A percentile compares a stretch with the other conserved stretches of the same genome.
Conservation (phyloP, 2,888 invertebrate species). For the Coelinius sp. region DNA sequence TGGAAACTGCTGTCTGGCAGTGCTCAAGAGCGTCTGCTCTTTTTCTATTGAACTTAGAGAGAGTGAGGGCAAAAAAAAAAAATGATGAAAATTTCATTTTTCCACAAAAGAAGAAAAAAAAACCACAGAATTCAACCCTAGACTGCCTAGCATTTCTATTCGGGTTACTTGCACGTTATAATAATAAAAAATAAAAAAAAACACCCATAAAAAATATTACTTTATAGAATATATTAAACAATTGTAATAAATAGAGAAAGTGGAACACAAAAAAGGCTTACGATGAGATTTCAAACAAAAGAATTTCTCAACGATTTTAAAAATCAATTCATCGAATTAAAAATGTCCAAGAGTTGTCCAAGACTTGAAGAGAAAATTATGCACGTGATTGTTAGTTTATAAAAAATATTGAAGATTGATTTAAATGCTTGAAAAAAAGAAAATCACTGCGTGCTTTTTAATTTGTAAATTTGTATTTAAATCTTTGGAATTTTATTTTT, state of each 20-base stretch:
- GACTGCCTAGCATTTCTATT: conserved; percentile 62
- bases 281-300: not conserved
- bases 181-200: conserved; percentile 35
- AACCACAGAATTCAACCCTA: conserved; percentile 41
- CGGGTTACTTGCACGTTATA: conserved; percentile 53
- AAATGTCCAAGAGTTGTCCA: conserved; percentile 3
- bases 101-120: conserved; percentile 19
- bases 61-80: conserved; percentile 28
- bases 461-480: not conserved
- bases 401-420: not conserved
- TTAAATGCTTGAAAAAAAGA: not conserved
- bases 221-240: conserved; percentile 25
- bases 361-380: not conserved
- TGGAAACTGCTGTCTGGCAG: conserved; percentile 90
- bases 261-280: not conserved
- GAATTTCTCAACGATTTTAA: conserved; percentile 7
- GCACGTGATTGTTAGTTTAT: not conserved
- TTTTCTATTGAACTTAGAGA: conserved; percentile 80
- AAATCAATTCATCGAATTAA: conserved; percentile 9
- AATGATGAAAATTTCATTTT: conserved; percentile 8
- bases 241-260: conserved; percentile 2
- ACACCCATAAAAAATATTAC: conserved; percentile 27
- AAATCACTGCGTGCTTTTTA: not conserved
- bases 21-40: conserved; percentile 88
- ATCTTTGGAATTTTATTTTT: not conserved